Conservation (phyloP, 2,113 vertebrate species). For the Phalacrocorax brasilianus region DNA sequence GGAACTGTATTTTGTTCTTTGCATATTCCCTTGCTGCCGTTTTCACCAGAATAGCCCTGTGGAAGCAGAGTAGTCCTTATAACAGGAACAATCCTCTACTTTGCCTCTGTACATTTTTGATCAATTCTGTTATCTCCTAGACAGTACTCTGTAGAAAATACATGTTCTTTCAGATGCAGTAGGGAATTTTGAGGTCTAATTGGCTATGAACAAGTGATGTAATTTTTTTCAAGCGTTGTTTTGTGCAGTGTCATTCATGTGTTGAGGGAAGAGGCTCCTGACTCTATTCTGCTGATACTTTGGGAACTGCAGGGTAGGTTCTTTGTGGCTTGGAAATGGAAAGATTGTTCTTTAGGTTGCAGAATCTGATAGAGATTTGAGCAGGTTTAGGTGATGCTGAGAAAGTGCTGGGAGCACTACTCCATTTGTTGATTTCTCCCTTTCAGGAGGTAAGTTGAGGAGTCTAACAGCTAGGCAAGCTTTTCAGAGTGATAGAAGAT, state of each 20-base stretch:
- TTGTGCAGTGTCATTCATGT: not conserved
- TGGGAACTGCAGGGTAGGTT: not conserved
- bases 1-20: not conserved
- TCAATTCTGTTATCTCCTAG: not conserved
- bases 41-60: not conserved
- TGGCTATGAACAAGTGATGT: not conserved
- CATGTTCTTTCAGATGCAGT: not conserved
- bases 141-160: not conserved
- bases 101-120: not conserved
- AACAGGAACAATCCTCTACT: too few species aligned
- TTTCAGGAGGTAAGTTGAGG: not conserved
- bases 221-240: not conserved
- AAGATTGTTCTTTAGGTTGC: not conserved
- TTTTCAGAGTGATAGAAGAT: not conserved
- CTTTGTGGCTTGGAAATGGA: not conserved
- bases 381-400: not conserved
- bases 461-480: not conserved
- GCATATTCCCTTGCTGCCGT: not conserved
- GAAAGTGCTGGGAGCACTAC: not conserved
- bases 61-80: not conserved
- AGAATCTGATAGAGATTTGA: not conserved
- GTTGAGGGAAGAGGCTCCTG: not conserved
- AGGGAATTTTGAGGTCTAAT: not conserved
- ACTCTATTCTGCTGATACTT: not conserved
- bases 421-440: not conserved